Percentiles rank a stretch among this genome's conserved stretches.
Evolutionary conservation across 1,140 invertebrate species (phyloP).

Genomic region (Drosophila gunungcola): DNA sequence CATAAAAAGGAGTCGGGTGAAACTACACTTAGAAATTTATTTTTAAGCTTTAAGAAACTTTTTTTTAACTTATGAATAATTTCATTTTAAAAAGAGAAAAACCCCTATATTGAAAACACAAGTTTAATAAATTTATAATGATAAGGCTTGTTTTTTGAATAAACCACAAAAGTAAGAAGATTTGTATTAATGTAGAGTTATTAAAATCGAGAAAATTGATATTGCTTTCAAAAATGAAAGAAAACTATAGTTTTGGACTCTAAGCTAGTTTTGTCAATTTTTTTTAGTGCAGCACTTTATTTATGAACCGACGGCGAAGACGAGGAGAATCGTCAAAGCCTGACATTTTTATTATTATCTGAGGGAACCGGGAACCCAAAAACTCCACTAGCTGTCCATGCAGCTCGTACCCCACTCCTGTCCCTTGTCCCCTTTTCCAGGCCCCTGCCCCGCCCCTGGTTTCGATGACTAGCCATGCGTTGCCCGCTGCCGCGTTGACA

Average conservation of each 20-base stretch:
- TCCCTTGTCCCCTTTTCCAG: constrained; percentile 1
- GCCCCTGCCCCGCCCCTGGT: constrained; percentile 3
- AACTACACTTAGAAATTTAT: constrained; percentile 2
- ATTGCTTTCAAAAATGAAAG: not conserved
- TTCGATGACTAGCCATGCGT: constrained; percentile 72
- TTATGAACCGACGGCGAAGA: constrained; percentile 64
- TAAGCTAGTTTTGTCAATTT: not conserved
- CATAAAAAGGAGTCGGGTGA: constrained; percentile 6
- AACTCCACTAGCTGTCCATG: constrained; percentile 65
- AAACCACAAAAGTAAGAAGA: too few species aligned
- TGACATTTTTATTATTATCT: constrained; percentile 81
- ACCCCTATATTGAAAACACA: too few species aligned
- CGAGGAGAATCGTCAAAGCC: constrained; percentile 62
- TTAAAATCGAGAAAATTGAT: too few species aligned
- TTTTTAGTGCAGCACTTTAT: constrained; percentile 51
- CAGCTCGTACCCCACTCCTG: constrained; percentile 1
- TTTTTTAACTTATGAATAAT: too few species aligned
- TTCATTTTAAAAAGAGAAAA: too few species aligned
- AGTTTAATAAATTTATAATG: too few species aligned
- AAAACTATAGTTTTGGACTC: not conserved
- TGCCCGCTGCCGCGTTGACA: constrained; percentile 75
- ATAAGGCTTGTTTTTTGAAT: too few species aligned
- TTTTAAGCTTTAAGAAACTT: too few species aligned
- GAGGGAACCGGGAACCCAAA: constrained; percentile 49
- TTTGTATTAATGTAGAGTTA: too few species aligned